Conservation (phyloP, 2,888 invertebrate genomes). For the Acrobasis repandana region DNA sequence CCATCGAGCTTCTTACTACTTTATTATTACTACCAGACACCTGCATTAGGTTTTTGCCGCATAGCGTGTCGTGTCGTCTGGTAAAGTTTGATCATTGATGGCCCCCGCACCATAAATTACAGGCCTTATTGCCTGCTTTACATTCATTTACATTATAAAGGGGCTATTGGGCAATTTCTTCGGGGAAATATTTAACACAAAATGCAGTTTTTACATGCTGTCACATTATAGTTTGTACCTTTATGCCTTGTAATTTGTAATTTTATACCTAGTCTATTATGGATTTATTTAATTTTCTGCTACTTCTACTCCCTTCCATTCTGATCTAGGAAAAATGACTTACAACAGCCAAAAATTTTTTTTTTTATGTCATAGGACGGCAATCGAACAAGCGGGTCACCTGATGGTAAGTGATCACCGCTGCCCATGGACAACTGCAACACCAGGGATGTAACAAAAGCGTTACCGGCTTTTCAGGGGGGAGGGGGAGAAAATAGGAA, state of each 20-base stretch:
- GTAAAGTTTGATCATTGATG: slow-evolving; percentile 5
- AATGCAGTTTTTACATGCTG: background rate
- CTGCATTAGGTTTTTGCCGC: background rate
- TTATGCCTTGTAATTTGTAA: no score
- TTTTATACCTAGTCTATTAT: no score
- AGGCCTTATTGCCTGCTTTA: background rate
- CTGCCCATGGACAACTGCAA: background rate
- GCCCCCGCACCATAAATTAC: background rate
- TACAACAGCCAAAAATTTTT: no score
- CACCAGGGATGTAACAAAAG: no score
- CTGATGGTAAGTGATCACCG: slow-evolving; percentile 6
- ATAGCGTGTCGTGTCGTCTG: slow-evolving; percentile 13
- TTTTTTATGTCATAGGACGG: background rate
- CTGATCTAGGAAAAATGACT: no score
- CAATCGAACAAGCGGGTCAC: background rate
- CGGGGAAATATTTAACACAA: background rate
- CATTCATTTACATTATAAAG: slow-evolving; percentile 8
- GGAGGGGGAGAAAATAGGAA: no score
- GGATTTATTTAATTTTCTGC: no score
- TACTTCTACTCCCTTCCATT: no score
- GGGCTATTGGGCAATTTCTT: slow-evolving; percentile 3
- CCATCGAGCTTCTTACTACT: no score
- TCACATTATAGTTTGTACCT: background rate
- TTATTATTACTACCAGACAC: no score
- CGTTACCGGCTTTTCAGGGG: no score